Evolutionary conservation across 2,113 vertebrate genomes (phyloP).

Genomic region (Cryptoleucopteryx plumbea): DNA sequence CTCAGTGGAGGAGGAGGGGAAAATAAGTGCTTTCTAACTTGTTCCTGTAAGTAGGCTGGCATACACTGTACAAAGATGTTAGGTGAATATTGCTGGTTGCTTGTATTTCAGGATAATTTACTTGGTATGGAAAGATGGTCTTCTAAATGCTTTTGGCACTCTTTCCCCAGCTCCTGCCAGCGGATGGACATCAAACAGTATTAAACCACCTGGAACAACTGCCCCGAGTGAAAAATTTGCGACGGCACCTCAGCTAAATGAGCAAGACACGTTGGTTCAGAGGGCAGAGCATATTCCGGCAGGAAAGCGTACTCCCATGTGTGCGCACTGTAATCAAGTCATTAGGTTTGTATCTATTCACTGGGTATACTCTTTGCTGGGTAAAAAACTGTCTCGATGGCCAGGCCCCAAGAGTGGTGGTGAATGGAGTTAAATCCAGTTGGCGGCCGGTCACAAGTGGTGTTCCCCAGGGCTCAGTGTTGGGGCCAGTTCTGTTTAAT

Average conservation of each 20-base stretch:
- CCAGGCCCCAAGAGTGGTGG: too few species aligned
- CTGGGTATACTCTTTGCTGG: not conserved
- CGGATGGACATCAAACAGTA: conserved; percentile 74
- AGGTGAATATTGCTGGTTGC: not conserved
- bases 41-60: not conserved
- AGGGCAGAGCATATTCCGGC: conserved; percentile 94
- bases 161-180: conserved; percentile 70
- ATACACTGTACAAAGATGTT: not conserved
- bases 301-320: conserved; percentile 92
- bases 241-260: conserved; percentile 71
- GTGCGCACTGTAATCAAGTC: conserved; percentile 87
- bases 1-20: not conserved
- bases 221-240: conserved; percentile 26
- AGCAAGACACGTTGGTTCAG: conserved; percentile 87
- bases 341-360: conserved; percentile 79
- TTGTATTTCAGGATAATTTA: not conserved
- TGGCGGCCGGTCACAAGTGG: rapidly evolving
- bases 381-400: not conserved
- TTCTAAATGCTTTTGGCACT: not conserved
- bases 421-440: not conserved
- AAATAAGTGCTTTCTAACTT: not conserved
- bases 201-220: conserved; percentile 32
- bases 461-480: not conserved
- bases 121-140: not conserved
- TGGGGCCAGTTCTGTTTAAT: not conserved